A percentile compares a stretch with the other conserved stretches of the same genome.
Conservation (phyloP, 2,888 invertebrate genomes). For the Stenodera caucasica region DNA sequence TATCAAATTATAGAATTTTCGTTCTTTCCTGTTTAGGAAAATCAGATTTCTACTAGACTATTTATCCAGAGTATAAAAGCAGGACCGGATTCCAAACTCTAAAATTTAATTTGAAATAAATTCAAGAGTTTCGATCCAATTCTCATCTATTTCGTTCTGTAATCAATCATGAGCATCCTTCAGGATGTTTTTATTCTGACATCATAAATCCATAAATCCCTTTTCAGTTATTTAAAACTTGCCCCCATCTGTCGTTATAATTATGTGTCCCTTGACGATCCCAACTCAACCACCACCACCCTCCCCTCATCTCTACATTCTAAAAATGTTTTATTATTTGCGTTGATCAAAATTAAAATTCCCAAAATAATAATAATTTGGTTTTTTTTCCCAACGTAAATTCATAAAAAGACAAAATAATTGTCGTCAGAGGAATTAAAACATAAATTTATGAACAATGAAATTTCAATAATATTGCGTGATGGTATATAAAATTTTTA, state of each 20-base stretch:
- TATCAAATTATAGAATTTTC: conserved; percentile 31
- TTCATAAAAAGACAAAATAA: not conserved
- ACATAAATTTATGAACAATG: too few relatives aligned
- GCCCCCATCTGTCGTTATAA: conserved; percentile 28
- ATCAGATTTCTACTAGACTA: conserved; percentile 8
- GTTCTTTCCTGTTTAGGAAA: conserved; percentile 5
- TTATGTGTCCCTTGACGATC: conserved; percentile 25
- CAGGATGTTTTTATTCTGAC: conserved; percentile 20
- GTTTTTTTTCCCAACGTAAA: not conserved
- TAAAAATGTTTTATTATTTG: conserved; percentile 7
- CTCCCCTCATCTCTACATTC: conserved; percentile 6
- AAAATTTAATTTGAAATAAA: not conserved
- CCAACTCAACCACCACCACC: conserved; percentile 14
- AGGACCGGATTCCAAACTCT: too few relatives aligned
- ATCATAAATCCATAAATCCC: conserved; percentile 25
- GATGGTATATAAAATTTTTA: conserved; percentile 16
- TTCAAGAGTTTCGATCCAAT: not conserved
- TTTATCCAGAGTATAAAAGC: not conserved
- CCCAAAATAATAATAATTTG: not conserved
- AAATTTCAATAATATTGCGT: conserved; percentile 17
- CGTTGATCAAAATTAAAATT: not conserved
- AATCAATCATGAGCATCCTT: conserved; percentile 23
- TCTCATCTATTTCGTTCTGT: not conserved
- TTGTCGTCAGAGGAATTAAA: too few relatives aligned
- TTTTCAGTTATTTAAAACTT: conserved; percentile 27